These are phyloP conservation scores for Chamaetylas fuelleborni DNA, from an alignment of 2,113 vertebrate species.

Conservation along the genomic window DNA sequence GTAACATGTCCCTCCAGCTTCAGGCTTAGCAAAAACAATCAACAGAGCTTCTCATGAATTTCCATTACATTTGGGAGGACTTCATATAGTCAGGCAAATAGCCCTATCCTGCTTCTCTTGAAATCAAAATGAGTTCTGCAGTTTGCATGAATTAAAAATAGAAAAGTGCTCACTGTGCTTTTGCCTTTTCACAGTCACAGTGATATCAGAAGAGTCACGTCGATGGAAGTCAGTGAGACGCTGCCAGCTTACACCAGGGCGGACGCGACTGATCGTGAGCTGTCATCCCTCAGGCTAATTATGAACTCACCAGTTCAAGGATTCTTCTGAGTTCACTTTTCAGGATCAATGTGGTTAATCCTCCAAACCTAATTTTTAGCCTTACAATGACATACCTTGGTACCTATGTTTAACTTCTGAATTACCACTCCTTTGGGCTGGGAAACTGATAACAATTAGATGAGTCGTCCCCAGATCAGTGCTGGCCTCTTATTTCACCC, in stretches of 20 bases:
- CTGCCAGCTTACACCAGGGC: not conserved
- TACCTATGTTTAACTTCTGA: slow-evolving; percentile 10
- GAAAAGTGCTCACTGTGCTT: not conserved
- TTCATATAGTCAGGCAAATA: not conserved
- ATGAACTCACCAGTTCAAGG: not conserved
- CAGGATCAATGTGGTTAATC: not conserved
- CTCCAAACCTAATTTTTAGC: not conserved
- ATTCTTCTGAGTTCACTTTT: slow-evolving; percentile 16
- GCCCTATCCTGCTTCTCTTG: not conserved
- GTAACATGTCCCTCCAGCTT: not conserved
- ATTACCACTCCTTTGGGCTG: slow-evolving; percentile 6
- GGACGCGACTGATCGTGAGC: fast-evolving
- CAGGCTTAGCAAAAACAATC: not conserved
- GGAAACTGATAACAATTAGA: slow-evolving; percentile 4
- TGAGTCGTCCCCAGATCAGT: not conserved
- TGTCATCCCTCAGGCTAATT: not conserved
- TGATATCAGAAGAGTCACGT: not conserved
- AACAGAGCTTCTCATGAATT: not conserved
- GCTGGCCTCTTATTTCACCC: not conserved
- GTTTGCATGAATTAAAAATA: not conserved
- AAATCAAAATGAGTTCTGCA: not conserved
- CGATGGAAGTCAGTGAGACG: not conserved
- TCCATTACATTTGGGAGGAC: not conserved
- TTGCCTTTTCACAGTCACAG: not conserved
- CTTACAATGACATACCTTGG: not conserved